These are phyloP conservation scores for Anhinga rufa DNA, from an alignment of 2,113 vertebrate species.

Conservation along the genomic window DNA sequence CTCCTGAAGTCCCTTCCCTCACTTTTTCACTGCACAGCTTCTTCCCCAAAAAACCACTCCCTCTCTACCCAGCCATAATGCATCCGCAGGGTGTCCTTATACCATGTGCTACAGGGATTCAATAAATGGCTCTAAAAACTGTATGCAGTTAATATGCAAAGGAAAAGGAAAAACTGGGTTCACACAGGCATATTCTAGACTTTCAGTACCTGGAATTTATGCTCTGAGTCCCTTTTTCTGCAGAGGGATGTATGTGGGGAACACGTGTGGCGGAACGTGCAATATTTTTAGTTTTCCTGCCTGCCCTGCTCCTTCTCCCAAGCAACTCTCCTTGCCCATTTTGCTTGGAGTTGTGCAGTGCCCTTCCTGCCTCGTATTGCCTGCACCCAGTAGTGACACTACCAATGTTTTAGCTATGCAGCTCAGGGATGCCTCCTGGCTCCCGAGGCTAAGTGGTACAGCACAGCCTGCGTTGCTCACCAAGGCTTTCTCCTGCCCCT, in stretches of 20 bases:
- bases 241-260: neutral
- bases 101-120: neutral
- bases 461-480: neutral
- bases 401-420: neutral
- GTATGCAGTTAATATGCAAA: neutral
- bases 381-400: neutral
- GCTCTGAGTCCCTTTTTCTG: neutral
- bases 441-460: neutral
- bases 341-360: neutral
- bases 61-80: neutral
- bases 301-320: neutral
- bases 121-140: neutral
- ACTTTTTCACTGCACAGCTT: neutral
- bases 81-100: neutral
- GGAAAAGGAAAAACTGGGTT: neutral
- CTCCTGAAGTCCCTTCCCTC: neutral
- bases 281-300: neutral
- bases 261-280: accelerated
- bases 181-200: neutral
- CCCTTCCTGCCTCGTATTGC: neutral
- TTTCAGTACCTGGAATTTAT: neutral
- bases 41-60: neutral
- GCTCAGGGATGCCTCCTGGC: too few relatives aligned
- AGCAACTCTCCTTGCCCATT: neutral
- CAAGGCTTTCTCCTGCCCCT: neutral